A percentile compares a stretch with the other conserved stretches of the same genome.
Conservation (phyloP, 2,113 vertebrate species). For the Bubo bubo region DNA sequence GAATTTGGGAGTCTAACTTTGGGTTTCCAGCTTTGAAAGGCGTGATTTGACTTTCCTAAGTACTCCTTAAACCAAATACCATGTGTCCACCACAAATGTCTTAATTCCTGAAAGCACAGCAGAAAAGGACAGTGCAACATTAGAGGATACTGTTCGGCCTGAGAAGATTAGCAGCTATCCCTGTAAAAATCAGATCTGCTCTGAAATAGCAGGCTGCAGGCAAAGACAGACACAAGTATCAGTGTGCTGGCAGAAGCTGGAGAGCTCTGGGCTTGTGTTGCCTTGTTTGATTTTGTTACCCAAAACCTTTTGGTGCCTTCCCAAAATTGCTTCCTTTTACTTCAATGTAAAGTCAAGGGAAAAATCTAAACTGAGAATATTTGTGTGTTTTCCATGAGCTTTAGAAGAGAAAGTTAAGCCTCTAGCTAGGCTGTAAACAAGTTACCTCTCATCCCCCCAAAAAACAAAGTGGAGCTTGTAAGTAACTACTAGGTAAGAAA, state of each 20-base stretch:
- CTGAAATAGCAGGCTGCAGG: not conserved
- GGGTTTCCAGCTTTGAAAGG: not conserved
- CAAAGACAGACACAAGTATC: not conserved
- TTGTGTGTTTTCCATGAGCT: not conserved
- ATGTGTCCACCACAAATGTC: not conserved
- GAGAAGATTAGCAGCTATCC: not conserved
- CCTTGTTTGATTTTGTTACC: not conserved
- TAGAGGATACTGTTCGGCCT: not conserved
- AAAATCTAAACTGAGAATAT: not conserved
- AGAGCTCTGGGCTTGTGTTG: not conserved
- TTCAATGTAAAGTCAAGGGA: not conserved
- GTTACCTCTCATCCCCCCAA: not conserved
- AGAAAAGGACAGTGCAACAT: not conserved
- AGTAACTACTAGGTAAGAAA: not conserved
- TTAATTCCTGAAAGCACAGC: not conserved
- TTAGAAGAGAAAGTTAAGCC: not conserved
- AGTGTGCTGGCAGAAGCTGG: not conserved
- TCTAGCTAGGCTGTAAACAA: not conserved
- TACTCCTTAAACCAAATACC: not conserved
- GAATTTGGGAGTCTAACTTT: not conserved
- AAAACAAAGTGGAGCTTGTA: not conserved
- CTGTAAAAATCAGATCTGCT: not conserved
- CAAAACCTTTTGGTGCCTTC: not conserved
- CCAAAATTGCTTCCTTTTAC: not conserved
- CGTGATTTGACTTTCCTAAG: not conserved